Evolutionary conservation across 2,797 vertebrate species (phyloP), one percentile per base, ranked within the genome.

Genomic region (Notolepis coatsorum): DNA sequence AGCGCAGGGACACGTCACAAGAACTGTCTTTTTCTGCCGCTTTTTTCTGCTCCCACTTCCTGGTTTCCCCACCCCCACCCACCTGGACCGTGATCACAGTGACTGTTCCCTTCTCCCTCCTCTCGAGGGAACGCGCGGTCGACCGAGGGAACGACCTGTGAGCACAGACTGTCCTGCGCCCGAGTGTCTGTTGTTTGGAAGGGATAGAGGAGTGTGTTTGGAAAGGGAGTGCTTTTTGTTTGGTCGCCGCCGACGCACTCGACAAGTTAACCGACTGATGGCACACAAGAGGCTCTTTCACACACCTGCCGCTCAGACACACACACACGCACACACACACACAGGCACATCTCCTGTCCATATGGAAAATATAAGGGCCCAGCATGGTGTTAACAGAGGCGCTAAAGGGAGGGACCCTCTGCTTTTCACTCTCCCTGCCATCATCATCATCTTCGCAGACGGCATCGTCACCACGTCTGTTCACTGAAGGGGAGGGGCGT

Each of bases 331-430:
- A 25, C 56, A 65, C 20, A 25, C 35, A 56, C 17, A 27, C 52
- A 41, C 24, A 18, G 4, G 25, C 17, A 33, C 15, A 45, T 20
- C 31, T 18, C 23, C 5, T 48, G 2, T 47, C 33, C 38, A 25
- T 6, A 48, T 55, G 28, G 54, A 51, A 64, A 70, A 68, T 52
- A 68, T 52, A 51, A 58, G 21, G 7, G 21, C 21, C 54, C 27
- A 6, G 38, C 38, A 41, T 60, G 64, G 63, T 50, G 8, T 33
- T 20, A 20, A 45, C 24, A 7, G 45, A 56, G 45, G 30, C 7
- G 51, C 18, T 30, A 49, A 20, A 13, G 8, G 13, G 6, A 8
- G 10, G 6, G 7, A 3, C n/a, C n/a, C 13, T 46, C 31, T 61
- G 5, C 20, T 18, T 1, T 61, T 43, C 54, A 30, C 49, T 25